Conservation (phyloP, 2,113 vertebrate genomes). For the Castor canadensis region DNA sequence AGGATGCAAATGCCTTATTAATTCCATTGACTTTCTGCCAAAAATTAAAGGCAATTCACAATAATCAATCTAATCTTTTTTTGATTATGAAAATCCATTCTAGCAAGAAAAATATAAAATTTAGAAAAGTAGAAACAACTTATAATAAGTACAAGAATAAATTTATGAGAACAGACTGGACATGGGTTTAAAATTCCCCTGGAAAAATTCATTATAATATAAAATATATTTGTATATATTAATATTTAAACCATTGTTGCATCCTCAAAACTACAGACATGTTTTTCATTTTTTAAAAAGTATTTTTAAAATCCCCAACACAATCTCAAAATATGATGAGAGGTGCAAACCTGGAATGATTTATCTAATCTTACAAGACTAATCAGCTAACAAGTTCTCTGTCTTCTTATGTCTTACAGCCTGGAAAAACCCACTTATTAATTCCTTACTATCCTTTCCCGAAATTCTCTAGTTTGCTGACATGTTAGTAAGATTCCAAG, state of each 20-base stretch:
- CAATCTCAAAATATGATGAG: background rate
- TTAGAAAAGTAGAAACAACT: background rate
- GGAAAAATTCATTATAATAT: background rate
- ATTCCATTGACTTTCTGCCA: constrained; percentile 59
- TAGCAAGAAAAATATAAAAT: constrained; percentile 50
- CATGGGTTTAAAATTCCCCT: constrained; percentile 56
- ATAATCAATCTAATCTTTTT: constrained; percentile 52
- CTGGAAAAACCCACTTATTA: constrained; percentile 61
- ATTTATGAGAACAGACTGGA: constrained; percentile 40
- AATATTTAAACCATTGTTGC: constrained; percentile 48
- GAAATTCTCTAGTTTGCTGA: constrained; percentile 51
- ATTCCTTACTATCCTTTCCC: background rate
- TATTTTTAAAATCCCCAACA: constrained; percentile 54
- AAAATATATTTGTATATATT: constrained; percentile 41
- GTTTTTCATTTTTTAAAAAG: constrained; percentile 31
- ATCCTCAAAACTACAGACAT: constrained; percentile 27
- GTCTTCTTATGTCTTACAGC: constrained; percentile 20
- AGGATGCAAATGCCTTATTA: constrained; percentile 49
- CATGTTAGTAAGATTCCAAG: constrained; percentile 56
- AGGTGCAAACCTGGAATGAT: constrained; percentile 3
- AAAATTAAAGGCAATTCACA: constrained; percentile 30
- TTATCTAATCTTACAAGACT: constrained; percentile 36
- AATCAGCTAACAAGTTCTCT: constrained; percentile 40
- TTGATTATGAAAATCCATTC: constrained; percentile 61
- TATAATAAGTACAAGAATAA: constrained; percentile 40